Percentiles rank a stretch among this genome's conserved stretches.
These are phyloP conservation scores for Caenorhabditis sp. DNA, from an alignment of 2,888 invertebrate species.

Conservation along the genomic window DNA sequence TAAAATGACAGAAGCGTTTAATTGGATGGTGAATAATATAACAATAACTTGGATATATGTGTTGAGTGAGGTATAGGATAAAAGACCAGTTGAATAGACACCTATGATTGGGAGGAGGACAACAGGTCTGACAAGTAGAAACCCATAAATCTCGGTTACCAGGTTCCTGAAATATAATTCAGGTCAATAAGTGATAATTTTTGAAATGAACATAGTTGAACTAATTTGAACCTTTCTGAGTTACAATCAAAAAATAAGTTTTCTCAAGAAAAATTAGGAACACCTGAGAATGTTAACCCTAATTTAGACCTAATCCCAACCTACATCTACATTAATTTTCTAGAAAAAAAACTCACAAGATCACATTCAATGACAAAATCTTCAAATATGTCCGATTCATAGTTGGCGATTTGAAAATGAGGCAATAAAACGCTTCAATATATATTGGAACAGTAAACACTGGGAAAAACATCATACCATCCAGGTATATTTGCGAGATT, in stretches of 20 bases:
- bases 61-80: slow-evolving; percentile 7
- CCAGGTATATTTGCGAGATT: slow-evolving; percentile 2
- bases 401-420: slow-evolving; percentile 6
- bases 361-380: slow-evolving; percentile 10
- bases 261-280: background rate
- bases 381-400: slow-evolving; percentile 15
- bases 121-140: slow-evolving; percentile 27
- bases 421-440: slow-evolving; percentile 23
- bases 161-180: slow-evolving; percentile 13
- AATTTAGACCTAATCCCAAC: background rate
- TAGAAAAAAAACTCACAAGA: slow-evolving; percentile 8
- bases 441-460: slow-evolving; percentile 21
- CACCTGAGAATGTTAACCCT: too few relatives aligned
- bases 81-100: slow-evolving; percentile 16
- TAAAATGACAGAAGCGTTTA: slow-evolving; percentile 27
- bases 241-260: too few relatives aligned
- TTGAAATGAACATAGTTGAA: too few relatives aligned
- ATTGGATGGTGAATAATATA: slow-evolving; percentile 17
- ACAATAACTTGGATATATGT: slow-evolving; percentile 18
- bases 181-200: too few relatives aligned
- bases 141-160: slow-evolving; percentile 18
- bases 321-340: too few relatives aligned
- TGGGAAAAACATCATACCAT: slow-evolving; percentile 10
- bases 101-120: slow-evolving; percentile 30
- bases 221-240: too few relatives aligned